These are phyloP conservation scores for Megalops atlanticus DNA, from an alignment of 2,113 vertebrate species.

Conservation along the genomic window DNA sequence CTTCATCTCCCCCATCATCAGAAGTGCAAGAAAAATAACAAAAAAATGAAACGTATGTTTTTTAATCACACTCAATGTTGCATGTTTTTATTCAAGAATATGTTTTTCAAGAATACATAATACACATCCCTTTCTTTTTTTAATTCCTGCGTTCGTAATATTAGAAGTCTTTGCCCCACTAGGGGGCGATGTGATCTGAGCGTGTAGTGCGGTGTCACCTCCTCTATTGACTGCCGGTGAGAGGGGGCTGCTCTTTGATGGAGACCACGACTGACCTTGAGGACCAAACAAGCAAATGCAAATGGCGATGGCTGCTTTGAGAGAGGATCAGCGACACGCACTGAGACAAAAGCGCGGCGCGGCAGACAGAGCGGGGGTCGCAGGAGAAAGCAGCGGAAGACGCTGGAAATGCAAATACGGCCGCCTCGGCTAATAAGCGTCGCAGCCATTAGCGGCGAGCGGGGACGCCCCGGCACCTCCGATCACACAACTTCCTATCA, in stretches of 20 bases:
- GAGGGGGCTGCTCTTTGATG: neutral
- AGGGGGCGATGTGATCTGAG: neutral
- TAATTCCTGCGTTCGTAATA: neutral
- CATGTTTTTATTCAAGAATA: neutral
- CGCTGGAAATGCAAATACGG: neutral
- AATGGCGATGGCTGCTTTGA: neutral
- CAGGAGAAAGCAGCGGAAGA: neutral
- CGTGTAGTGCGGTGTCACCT: neutral
- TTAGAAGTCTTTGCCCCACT: neutral
- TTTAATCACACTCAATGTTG: neutral
- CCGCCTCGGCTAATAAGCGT: neutral
- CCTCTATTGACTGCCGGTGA: neutral
- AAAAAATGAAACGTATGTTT: no score
- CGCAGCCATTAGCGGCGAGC: neutral
- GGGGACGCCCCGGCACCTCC: neutral
- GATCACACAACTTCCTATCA: conserved; percentile 8
- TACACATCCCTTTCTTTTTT: neutral
- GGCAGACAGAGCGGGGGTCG: neutral
- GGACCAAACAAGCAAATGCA: neutral
- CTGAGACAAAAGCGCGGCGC: neutral
- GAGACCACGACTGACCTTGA: neutral
- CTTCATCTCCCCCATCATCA: neutral
- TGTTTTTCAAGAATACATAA: neutral
- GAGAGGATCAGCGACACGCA: neutral
- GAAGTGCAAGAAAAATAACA: neutral